Evolutionary conservation across 2,797 vertebrate species (phyloP).

Genomic region (Adrianichthys oophorus): DNA sequence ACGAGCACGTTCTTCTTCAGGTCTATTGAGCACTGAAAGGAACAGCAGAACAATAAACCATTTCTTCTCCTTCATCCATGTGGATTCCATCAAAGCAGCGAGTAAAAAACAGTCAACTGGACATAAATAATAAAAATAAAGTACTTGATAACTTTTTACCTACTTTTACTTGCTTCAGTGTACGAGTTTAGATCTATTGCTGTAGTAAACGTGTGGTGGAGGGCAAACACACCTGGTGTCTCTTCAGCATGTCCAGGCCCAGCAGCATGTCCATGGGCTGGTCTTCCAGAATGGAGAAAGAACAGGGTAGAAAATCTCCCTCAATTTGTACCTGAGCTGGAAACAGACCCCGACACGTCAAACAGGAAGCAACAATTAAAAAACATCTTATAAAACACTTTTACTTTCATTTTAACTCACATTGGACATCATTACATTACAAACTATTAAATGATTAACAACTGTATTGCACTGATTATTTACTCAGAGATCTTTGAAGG

Average conservation of each 20-base stretch:
- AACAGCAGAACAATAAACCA: constrained; percentile 6
- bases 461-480: no score
- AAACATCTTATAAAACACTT: neutral
- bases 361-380: neutral
- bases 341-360: neutral
- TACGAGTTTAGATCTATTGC: neutral
- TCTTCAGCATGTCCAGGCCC: constrained; percentile 98
- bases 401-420: no score
- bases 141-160: no score
- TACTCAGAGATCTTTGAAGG: no score
- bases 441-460: no score
- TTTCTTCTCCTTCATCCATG: no score
- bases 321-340: constrained; percentile 98
- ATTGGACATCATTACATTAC: no score
- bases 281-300: constrained; percentile 97
- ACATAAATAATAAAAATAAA: no score
- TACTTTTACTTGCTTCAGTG: no score
- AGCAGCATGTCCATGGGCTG: constrained; percentile 99
- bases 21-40: constrained; percentile 91
- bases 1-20: constrained; percentile 94
- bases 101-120: no score
- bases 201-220: constrained; percentile 1
- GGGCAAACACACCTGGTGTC: constrained; percentile 88
- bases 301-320: constrained; percentile 95
- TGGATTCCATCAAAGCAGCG: no score